Evolutionary conservation across 2,888 invertebrate species (phyloP), one percentile per base, ranked within the genome.

Genomic region (Aleiodes alternator): DNA sequence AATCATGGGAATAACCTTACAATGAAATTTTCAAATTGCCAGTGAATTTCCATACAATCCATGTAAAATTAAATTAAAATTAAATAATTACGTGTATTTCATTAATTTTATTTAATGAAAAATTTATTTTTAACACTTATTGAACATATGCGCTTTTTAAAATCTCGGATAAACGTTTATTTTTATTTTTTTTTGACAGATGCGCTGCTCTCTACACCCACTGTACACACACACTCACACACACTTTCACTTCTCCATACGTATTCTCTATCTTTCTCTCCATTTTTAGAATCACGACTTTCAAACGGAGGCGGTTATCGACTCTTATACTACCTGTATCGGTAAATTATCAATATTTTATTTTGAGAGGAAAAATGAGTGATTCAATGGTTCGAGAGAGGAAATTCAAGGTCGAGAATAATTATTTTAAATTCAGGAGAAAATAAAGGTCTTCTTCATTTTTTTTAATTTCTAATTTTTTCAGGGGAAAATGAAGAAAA

Each of bases 1-100:
- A 14, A 68, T 31, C 50, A 14, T 57, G 11, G 48, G 50, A 56
- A 57, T 73, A 73, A 73, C 73, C 73, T 68, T 31, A 51, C 50
- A 53, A 34, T 68, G 31, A 50, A 31, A 14, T 51, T 51, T 31
- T n/a, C 64, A 48, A 23, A 1, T 38, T 14, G 14, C 8, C 9
- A 4, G n/a, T 8, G 9, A 14, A 48, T 9, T 64, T 48, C 23
- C 23, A 11, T 16, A 43, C 48, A 43, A 64, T 64, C 64, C 64
- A 64, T 64, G 64, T 64, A 64, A 38, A 9, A 34, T 7, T 0
- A 34, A 11, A 48, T 11, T 43, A 9, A 48, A 16, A 48, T 14
- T 48, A 34, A 34, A n/a, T 8, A 48, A 23, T 48, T 11, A 43
- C 5, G 12, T 64, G 16, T 23, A 23, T 23, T 48, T 11, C 5